Percentiles rank a stretch among this genome's conserved stretches.
Evolutionary conservation across 2,797 vertebrate genomes (phyloP).

Genomic region (Bufotes viridis): DNA sequence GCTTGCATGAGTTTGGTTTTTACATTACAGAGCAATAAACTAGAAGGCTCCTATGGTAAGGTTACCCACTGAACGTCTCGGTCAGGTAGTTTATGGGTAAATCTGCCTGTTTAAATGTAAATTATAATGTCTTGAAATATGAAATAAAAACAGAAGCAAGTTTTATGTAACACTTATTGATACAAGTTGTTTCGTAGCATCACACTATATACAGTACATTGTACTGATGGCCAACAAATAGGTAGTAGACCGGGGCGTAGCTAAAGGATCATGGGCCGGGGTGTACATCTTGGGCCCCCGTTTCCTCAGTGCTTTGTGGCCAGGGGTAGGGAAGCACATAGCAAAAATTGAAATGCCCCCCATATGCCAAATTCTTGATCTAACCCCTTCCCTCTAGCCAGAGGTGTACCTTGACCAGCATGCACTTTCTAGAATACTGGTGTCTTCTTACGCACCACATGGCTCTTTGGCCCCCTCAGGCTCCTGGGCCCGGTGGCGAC

Average conservation of each 20-base stretch:
- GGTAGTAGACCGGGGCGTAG: neutral
- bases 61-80: neutral
- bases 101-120: constrained; percentile 13
- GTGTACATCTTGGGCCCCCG: no score
- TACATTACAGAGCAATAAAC: constrained; percentile 24
- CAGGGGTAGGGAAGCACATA: no score
- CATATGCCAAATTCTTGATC: no score
- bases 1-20: constrained; percentile 14
- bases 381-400: no score
- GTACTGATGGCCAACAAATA: neutral
- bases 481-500: no score
- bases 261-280: no score
- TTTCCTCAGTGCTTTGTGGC: no score
- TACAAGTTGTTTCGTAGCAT: neutral
- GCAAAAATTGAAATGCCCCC: no score
- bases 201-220: neutral
- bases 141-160: constrained; percentile 15
- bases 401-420: no score
- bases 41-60: neutral
- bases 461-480: no score
- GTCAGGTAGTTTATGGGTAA: constrained; percentile 22
- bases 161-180: constrained; percentile 6
- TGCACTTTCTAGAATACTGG: no score
- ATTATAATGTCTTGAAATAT: constrained; percentile 16
- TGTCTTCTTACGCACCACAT: no score